Base-by-base conservation (phyloP, 2,888 invertebrate species). In the Tridacna crocea region DNA sequence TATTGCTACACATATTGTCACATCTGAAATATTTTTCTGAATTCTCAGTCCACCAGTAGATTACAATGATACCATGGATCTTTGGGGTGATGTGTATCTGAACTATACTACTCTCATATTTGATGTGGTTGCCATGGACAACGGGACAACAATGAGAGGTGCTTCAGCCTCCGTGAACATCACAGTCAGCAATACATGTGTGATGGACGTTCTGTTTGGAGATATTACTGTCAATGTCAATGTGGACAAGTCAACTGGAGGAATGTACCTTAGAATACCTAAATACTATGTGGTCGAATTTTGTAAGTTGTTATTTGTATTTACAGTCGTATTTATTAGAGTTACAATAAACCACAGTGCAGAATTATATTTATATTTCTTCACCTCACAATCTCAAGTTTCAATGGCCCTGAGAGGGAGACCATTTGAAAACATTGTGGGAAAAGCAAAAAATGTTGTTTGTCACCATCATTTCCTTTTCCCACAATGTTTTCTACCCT, bases 181-280 rank as follows among this genome's bases (percentile, higher is more conserved):
- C 36, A 87, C 86, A 10, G 77, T 92, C 17, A 90, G 89, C 78
- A 92, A 92, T 83, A 91, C 91, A 0, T 92, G 92, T 80, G 87
- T 92, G 12, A 83, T 92, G 60, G 88, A 87, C 68, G 90, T 89
- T n/a, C 79, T 89, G 60, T 91, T 84, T 77, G 88, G 89, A 24
- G 72, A 82, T n/a, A 90, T 92, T 22, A 80, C 75, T 0, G 88
- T 88, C 63, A 75, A 83, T 17, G 79, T 91, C 36, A 63, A 76
- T 11, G 88, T 92, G 11, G 83, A 92, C 78, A 78, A 83, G 11
- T 68, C 85, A 4, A 89, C 88, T 0, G 92, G 92, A 61, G 88
- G 88, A 19, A 76, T 92, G 61, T 82, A 73, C 12, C 82, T 91
- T 10, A 74, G 90, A 15, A 82, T 92, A 61, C 92, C 92, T 0